Conservation (phyloP, 2,888 invertebrate species). For the Aphidius colemani region DNA sequence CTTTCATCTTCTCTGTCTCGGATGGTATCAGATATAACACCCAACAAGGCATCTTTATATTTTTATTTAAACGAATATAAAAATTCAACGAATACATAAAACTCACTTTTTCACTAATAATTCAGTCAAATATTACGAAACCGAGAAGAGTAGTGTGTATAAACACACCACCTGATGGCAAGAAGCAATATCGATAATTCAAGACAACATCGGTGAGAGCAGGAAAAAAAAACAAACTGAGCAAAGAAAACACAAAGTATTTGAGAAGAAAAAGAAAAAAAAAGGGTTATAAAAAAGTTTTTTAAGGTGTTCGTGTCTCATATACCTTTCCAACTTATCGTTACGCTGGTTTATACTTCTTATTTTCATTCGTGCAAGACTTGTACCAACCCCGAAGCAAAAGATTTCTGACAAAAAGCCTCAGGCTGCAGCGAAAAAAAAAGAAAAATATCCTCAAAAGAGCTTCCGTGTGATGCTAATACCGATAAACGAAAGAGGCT, state of each 20-base stretch:
- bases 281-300: conserved; percentile 1
- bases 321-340: conserved; percentile 14
- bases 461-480: no score
- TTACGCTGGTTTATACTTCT: conserved; percentile 10
- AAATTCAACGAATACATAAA: conserved; percentile 40
- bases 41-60: not conserved
- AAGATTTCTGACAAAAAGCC: no score
- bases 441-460: no score
- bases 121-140: conserved; percentile 38
- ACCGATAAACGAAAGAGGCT: no score
- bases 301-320: conserved; percentile 8
- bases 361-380: not conserved
- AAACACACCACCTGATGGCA: conserved; percentile 1
- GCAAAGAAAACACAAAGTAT: conserved; percentile 20
- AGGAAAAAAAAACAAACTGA: conserved; percentile 30
- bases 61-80: not conserved
- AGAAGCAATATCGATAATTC: conserved; percentile 57
- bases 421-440: not conserved
- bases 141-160: not conserved
- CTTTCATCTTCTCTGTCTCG: conserved; percentile 1
- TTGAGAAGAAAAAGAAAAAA: not conserved
- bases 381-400: no score
- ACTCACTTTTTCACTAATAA: conserved; percentile 53
- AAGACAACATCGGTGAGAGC: conserved; percentile 32
- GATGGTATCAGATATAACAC: not conserved